phyloP scores from a whole-genome alignment of 2,888 invertebrate genomes.

The Heliconius hortense region DNA sequence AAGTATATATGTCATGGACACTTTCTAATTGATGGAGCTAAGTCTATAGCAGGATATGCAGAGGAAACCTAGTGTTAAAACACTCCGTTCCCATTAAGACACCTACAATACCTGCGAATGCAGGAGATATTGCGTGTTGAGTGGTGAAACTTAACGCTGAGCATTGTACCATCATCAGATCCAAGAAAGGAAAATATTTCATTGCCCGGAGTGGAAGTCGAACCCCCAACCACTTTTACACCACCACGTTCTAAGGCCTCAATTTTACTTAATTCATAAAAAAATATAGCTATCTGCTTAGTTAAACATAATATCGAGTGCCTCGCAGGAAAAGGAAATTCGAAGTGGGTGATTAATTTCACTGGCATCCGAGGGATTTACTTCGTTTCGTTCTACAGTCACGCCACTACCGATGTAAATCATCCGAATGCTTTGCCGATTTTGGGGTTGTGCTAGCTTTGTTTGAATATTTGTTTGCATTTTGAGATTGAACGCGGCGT shows the following conservation, averaged over 20 bases:
- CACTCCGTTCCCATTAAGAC: background rate
- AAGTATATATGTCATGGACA: background rate
- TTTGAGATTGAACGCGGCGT: background rate
- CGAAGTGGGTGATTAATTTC: constrained; percentile 67
- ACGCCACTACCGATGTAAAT: constrained; percentile 66
- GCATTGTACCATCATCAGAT: background rate
- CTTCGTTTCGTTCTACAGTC: constrained; percentile 62
- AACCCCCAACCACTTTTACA: too few species aligned
- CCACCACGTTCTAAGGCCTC: too few species aligned
- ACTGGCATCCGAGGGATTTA: constrained; percentile 65
- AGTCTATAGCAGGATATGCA: background rate
- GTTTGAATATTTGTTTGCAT: background rate
- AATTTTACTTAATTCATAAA: constrained; percentile 41
- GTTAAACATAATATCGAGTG: constrained; percentile 56
- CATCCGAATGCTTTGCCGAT: constrained; percentile 54
- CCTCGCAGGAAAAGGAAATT: constrained; percentile 53
- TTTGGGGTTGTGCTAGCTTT: constrained; percentile 37
- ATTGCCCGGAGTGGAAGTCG: too few species aligned
- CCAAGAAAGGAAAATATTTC: background rate
- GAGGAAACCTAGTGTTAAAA: background rate
- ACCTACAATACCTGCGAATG: background rate
- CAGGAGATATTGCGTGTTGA: background rate
- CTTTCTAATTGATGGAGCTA: too few species aligned
- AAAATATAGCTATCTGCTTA: constrained; percentile 46
- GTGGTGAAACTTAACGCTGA: background rate